A percentile compares a stretch with the other conserved stretches of the same genome.
phyloP scores from a whole-genome alignment of 1,140 invertebrate species.

The Drosophila bocki region DNA sequence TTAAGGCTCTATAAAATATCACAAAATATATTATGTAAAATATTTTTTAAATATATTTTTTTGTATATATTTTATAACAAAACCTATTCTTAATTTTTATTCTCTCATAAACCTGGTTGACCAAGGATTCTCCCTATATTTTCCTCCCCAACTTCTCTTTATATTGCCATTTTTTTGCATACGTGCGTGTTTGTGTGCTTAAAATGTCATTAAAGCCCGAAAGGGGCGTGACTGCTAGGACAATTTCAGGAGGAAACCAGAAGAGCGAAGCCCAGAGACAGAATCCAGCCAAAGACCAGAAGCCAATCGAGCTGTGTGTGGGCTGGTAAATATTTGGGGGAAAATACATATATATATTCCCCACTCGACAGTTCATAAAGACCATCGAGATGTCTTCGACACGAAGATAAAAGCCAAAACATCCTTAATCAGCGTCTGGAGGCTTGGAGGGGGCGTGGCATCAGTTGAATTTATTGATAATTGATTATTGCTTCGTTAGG shows the following conservation, averaged over 20 bases:
- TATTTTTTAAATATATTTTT: too few species aligned
- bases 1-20: too few species aligned
- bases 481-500: slow-evolving; percentile 84
- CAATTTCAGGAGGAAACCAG: slow-evolving; percentile 25
- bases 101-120: slow-evolving; percentile 47
- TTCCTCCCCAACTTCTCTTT: not conserved
- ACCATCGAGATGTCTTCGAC: slow-evolving; percentile 47
- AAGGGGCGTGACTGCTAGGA: slow-evolving; percentile 37
- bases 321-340: slow-evolving; percentile 25
- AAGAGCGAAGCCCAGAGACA: not conserved
- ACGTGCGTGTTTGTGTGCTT: slow-evolving; percentile 55
- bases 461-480: slow-evolving; percentile 80
- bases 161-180: slow-evolving; percentile 20
- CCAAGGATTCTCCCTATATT: slow-evolving; percentile 3
- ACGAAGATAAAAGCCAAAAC: slow-evolving; percentile 71
- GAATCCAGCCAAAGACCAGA: slow-evolving; percentile 10
- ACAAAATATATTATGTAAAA: too few species aligned
- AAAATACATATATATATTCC: slow-evolving; percentile 23
- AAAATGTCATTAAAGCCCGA: slow-evolving; percentile 77
- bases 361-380: slow-evolving; percentile 50
- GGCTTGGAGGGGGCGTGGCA: slow-evolving; percentile 33
- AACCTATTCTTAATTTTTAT: not conserved
- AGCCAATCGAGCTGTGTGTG: slow-evolving; percentile 31
- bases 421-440: slow-evolving; percentile 70
- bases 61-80: not conserved